Percentiles rank a stretch among this genome's conserved stretches.
phyloP scores from a whole-genome alignment of 2,797 vertebrate genomes.

The Acropternis orthonyx region DNA sequence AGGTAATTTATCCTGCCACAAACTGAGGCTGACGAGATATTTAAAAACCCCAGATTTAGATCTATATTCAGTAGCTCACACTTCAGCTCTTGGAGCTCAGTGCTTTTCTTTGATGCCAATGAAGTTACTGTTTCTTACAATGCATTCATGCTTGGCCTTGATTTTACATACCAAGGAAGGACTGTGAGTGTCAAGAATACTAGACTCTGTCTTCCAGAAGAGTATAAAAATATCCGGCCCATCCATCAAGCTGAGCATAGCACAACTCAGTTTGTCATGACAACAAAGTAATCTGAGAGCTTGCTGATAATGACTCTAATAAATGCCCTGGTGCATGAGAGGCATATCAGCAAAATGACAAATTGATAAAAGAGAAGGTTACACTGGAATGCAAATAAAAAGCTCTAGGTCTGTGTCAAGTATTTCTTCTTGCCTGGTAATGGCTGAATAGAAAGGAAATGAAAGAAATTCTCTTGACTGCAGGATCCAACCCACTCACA shows the following conservation, averaged over 20 bases:
- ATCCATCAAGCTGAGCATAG: conserved; percentile 36
- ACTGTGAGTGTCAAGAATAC: neutral
- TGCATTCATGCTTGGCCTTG: neutral
- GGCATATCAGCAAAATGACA: conserved; percentile 60
- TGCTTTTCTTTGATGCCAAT: neutral
- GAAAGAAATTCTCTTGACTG: conserved; percentile 29
- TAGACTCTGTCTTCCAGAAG: neutral
- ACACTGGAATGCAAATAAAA: conserved; percentile 50
- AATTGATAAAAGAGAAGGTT: conserved; percentile 60
- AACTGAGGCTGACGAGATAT: neutral
- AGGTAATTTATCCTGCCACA: neutral
- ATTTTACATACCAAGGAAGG: neutral
- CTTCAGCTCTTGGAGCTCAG: neutral
- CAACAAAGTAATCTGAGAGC: conserved; percentile 56
- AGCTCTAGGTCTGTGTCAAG: conserved; percentile 18
- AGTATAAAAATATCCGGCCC: conserved; percentile 10
- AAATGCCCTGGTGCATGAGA: conserved; percentile 55
- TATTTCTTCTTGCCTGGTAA: conserved; percentile 13
- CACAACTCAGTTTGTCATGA: conserved; percentile 60
- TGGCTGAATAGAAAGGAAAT: conserved; percentile 35
- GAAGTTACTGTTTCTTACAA: neutral
- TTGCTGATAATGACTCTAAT: conserved; percentile 61
- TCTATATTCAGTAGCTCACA: neutral
- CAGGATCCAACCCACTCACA: neutral
- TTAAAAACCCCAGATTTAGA: neutral